Evolutionary conservation across 2,888 invertebrate genomes (phyloP).

Genomic region (Drosophila prostipennis): DNA sequence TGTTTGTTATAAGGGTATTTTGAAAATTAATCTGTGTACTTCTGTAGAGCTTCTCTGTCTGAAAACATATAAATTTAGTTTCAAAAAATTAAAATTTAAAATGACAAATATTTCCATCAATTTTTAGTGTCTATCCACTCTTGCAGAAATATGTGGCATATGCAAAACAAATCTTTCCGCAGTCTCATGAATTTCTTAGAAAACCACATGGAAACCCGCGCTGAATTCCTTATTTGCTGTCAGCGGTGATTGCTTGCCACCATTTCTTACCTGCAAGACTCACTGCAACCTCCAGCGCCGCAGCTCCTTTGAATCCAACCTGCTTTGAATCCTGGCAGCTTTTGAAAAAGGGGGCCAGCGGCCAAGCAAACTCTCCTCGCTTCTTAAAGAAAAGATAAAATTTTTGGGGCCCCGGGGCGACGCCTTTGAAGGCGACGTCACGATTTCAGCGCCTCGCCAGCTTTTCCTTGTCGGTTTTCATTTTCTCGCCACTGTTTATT

Average conservation of each 20-base stretch:
- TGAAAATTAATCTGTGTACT: no score
- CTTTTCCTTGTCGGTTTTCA: slow-evolving; percentile 33
- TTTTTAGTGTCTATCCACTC: background rate
- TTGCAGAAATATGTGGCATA: background rate
- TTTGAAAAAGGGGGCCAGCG: slow-evolving; percentile 25
- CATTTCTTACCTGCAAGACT: slow-evolving; percentile 8
- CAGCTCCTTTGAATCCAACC: background rate
- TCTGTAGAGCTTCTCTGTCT: background rate
- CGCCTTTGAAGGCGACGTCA: slow-evolving; percentile 65
- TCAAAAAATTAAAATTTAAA: no score
- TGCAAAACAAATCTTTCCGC: slow-evolving; percentile 2
- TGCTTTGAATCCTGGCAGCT: background rate
- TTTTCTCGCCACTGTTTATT: slow-evolving; percentile 54
- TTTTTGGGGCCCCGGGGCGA: slow-evolving; percentile 55
- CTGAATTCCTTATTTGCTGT: slow-evolving; percentile 12
- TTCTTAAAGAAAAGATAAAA: slow-evolving; percentile 30
- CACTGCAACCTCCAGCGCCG: slow-evolving; percentile 2
- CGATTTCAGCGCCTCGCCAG: slow-evolving; percentile 63
- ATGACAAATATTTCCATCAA: no score
- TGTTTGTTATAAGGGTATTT: no score
- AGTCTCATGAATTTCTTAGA: background rate
- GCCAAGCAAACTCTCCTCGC: slow-evolving; percentile 10
- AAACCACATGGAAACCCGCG: background rate
- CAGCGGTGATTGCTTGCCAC: slow-evolving; percentile 31
- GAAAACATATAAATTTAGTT: no score